Evolutionary conservation across 2,888 invertebrate species (phyloP).

Genomic region (Galerucella pusilla): DNA sequence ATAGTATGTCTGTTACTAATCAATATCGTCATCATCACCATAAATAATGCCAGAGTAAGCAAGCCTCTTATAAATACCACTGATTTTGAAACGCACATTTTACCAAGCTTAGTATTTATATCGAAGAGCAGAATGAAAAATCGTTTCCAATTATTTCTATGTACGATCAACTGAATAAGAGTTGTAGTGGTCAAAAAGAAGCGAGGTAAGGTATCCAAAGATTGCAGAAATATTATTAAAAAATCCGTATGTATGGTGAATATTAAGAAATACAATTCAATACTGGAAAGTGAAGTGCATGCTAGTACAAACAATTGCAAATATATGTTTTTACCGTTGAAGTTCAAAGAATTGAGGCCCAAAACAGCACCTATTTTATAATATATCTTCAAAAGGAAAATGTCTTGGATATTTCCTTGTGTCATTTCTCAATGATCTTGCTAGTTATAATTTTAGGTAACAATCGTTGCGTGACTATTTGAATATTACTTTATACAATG

Average conservation of each 20-base stretch:
- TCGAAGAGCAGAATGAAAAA: not conserved
- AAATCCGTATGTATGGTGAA: not conserved
- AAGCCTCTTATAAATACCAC: not conserved
- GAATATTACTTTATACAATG: not conserved
- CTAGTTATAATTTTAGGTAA: not conserved
- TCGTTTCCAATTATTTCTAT: not conserved
- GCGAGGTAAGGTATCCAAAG: not conserved
- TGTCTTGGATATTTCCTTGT: not conserved
- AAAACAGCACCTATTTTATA: not conserved
- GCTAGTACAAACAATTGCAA: not conserved
- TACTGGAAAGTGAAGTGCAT: not conserved
- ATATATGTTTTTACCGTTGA: not conserved
- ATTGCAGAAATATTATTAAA: not conserved
- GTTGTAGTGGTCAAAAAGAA: not conserved
- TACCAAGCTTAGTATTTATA: not conserved
- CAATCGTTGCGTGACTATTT: not conserved
- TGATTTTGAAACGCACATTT: not conserved
- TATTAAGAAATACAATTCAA: not conserved
- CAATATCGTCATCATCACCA: not conserved
- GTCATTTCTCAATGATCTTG: not conserved
- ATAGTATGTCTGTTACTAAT: not conserved
- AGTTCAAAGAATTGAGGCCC: not conserved
- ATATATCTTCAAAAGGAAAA: not conserved
- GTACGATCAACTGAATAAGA: not conserved
- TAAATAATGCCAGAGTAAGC: not conserved